Evolutionary conservation across 2,888 invertebrate species (phyloP), one percentile per base, ranked within the genome.

Genomic region (Sesamia inferens): DNA sequence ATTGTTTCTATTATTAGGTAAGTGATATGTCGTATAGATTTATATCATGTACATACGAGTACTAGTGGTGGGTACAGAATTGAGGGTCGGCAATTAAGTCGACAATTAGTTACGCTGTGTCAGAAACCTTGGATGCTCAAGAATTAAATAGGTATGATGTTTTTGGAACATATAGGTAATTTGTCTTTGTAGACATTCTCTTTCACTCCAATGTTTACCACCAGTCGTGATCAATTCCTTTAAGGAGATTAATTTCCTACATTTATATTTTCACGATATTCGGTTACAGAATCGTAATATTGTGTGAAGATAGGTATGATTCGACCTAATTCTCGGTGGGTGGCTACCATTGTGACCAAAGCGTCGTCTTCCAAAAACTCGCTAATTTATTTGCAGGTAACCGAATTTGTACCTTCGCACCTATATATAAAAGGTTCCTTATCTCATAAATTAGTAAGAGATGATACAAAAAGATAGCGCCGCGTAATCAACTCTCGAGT

Each of bases 401-500:
- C 8, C 61, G 42, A 87, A 75, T 72, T 74, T 77, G 24, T 44
- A 67, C 75, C 71, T 82, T 80, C 13, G 6, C 2, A 10, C n/a
- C 10, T 10, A 13, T 10, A 10, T 4, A 22, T 65, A 82, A 71
- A 85, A 71, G 75, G 74, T 64, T 31, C 62, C 48, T 66, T 72
- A 42, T 86, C 58, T 64, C 42, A 31, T 62, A 55, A 63, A 63
- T 22, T 10, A 19, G 63, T 48, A 44, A 61, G 42, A 81, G 82
- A 83, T 85, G 78, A 71, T 76, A 70, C 74, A 82, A 87, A 74
- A 78, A 85, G 90, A 90, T 89, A 88, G 83, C 83, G 74, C 72
- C 47, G 84, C 69, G 88, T 88, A 89, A 90, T 90, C 90, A 90
- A 90, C 87, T 88, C 82, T 77, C 73, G 76, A 82, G 78, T 78